Conservation (phyloP, 2,797 vertebrate genomes). For the Halcyon chelicuti region DNA sequence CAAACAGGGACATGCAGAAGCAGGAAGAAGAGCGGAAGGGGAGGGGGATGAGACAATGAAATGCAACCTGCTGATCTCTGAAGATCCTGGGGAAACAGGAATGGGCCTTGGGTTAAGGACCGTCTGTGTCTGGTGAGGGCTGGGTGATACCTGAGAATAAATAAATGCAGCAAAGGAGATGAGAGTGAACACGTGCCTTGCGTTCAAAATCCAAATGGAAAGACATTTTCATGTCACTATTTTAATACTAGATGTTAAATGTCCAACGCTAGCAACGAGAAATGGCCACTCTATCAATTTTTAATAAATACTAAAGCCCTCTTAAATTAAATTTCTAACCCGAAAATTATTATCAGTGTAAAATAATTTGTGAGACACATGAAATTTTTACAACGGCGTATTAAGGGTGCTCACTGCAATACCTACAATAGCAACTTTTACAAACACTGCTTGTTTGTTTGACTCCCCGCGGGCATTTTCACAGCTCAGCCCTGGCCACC, state of each 20-base stretch:
- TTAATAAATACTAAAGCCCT: conserved; percentile 17
- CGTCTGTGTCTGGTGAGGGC: neutral
- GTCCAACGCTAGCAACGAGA: neutral
- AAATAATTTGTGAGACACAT: neutral
- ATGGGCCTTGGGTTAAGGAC: neutral
- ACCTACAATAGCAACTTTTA: neutral
- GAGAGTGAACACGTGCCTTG: neutral
- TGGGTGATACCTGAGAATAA: neutral
- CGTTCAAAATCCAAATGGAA: neutral
- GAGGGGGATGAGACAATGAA: neutral
- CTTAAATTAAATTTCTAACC: neutral
- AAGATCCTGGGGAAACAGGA: neutral
- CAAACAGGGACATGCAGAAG: neutral
- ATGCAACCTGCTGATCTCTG: neutral
- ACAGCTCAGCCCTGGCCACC: neutral
- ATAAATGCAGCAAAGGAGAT: neutral
- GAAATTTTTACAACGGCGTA: neutral
- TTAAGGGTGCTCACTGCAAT: neutral
- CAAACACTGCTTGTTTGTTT: rapidly evolving
- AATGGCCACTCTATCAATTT: neutral
- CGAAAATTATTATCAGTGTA: neutral
- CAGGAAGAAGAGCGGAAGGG: neutral
- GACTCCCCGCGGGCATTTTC: neutral
- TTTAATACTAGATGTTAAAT: neutral
- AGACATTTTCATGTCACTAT: neutral